Percentiles rank a stretch among this genome's conserved stretches.
phyloP scores from a whole-genome alignment of 2,797 vertebrate species.

The Buceros bicornis region DNA sequence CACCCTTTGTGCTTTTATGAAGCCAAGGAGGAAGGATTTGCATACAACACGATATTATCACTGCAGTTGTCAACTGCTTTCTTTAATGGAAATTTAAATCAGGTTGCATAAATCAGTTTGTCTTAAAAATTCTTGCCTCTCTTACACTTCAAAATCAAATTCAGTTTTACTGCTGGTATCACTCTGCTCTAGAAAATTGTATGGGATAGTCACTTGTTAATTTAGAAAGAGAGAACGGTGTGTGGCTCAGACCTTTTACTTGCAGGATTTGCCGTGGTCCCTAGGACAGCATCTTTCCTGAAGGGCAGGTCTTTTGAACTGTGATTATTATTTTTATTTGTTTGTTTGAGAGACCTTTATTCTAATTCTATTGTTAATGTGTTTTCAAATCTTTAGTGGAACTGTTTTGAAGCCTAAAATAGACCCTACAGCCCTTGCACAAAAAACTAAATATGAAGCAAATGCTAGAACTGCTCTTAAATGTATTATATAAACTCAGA shows the following conservation, averaged over 20 bases:
- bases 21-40: constrained; percentile 50
- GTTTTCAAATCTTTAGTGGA: not conserved
- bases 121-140: constrained; percentile 41
- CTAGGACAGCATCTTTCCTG: not conserved
- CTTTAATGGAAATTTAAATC: constrained; percentile 63
- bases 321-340: not conserved
- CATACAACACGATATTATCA: constrained; percentile 35
- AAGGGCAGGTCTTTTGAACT: not conserved
- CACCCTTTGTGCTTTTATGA: constrained; percentile 30
- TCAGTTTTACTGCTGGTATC: not conserved
- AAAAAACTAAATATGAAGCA: not conserved
- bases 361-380: not conserved
- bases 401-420: not conserved
- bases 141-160: not conserved
- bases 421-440: not conserved
- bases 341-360: not conserved
- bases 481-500: not conserved
- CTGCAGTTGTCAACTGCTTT: constrained; percentile 59
- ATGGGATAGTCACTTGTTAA: not conserved
- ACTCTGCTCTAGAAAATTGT: not conserved
- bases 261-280: not conserved
- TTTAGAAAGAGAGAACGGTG: not conserved
- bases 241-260: not conserved
- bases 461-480: not conserved
- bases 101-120: constrained; percentile 54